Base-by-base conservation (phyloP, 2,888 invertebrate species). In the Drosophila prolongata region DNA sequence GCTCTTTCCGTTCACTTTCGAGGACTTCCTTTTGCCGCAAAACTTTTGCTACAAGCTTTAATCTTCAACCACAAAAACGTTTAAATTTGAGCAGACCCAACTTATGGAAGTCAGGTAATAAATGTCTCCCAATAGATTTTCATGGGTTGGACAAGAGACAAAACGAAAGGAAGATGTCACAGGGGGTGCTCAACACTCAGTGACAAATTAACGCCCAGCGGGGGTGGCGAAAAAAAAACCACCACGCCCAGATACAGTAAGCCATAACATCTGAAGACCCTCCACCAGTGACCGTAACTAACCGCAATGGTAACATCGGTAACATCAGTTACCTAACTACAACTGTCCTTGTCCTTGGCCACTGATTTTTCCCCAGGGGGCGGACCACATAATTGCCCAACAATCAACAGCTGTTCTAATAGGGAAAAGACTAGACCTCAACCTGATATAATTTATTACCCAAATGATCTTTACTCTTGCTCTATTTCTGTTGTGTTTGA, bases 91-190 rank as follows among this genome's bases (percentile, higher is more conserved):
- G 54, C 49, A 3, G 30, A 65, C 69, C 74, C 10, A 53, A 27
- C 52, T 58, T 53, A 47, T 72, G 65, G 54, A 10, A 53, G 67
- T 14, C 73, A 87, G 89, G 80, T 88, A 90, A 91, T 80, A 91
- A 91, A 91, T 91, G 91, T 90, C 89, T 91, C 91, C 91, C 91
- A 84, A 79, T 80, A 89, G 90, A 88, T 80, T 87, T 80, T 53
- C 64, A 40, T 6, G 43, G 16, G 10, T 35, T 49, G 16, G 24
- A 10, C 24, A 13, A 16, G 55, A 52, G 58, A 56, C 38, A 49
- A 16, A 27, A 27, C 27, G 27, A 44, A 27, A 60, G 14, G 38
- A 44, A 60, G 68, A 67, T 64, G 65, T 64, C 52, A 67, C 40
- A 9, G 52, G 52, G 69, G 37, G 42, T 53, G 16, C n/a, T 46